Percentiles rank a stretch among this genome's conserved stretches.
phyloP scores from a whole-genome alignment of 2,797 vertebrate species.

The Antrozous pallidus region DNA sequence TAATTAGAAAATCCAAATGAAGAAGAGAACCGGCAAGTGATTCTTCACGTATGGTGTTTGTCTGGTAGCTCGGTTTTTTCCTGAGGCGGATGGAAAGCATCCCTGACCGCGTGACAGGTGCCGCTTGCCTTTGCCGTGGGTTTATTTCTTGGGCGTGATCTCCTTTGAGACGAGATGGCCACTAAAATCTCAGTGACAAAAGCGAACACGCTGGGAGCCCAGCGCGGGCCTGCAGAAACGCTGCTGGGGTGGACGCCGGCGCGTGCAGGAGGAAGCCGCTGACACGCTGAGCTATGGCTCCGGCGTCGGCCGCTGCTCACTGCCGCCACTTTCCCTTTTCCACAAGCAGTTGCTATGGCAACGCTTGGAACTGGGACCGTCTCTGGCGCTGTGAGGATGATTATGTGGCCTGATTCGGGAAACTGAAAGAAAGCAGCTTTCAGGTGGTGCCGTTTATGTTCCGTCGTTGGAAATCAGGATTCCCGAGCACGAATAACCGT shows the following conservation, averaged over 20 bases:
- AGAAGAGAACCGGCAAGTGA: background rate
- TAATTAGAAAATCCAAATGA: conserved; percentile 29
- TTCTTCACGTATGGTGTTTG: background rate
- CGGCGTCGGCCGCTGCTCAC: conserved; percentile 50
- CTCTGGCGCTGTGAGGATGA: conserved; percentile 40
- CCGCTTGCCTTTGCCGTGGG: background rate
- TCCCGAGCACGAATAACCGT: conserved; percentile 30
- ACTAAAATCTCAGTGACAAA: background rate
- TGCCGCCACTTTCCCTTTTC: conserved; percentile 51
- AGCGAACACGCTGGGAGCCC: conserved; percentile 28
- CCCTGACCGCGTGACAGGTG: background rate
- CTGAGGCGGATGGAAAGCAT: background rate
- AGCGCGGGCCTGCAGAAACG: conserved; percentile 25
- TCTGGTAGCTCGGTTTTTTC: conserved; percentile 23
- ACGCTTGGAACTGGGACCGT: conserved; percentile 49
- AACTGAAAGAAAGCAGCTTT: conserved; percentile 45
- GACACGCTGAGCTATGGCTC: conserved; percentile 44
- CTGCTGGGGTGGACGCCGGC: background rate
- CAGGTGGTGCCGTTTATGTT: background rate
- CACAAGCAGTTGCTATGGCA: conserved; percentile 68
- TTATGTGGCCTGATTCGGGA: conserved; percentile 48
- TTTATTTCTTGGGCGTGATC: background rate
- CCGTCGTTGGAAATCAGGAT: background rate
- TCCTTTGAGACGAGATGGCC: background rate
- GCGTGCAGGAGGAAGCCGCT: conserved; percentile 19